Percentiles rank a stretch among this genome's conserved stretches.
These are phyloP conservation scores for Motacilla alba DNA, from an alignment of 2,113 vertebrate species.

Conservation along the genomic window DNA sequence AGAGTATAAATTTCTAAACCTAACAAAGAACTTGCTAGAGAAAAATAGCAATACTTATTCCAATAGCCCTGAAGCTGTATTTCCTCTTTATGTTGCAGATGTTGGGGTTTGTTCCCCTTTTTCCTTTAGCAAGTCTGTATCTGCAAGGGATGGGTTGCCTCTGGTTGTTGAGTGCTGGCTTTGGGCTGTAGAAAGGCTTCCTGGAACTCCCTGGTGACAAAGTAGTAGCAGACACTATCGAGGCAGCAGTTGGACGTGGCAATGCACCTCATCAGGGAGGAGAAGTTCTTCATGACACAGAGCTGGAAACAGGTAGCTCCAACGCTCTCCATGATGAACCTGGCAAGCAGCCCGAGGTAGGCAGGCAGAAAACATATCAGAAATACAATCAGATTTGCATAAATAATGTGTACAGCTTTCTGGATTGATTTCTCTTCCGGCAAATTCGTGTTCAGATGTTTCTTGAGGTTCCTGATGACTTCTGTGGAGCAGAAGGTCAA, in stretches of 20 bases:
- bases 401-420: constrained; percentile 63
- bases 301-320: background rate
- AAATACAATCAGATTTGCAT: constrained; percentile 71
- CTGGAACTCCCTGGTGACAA: constrained; percentile 69
- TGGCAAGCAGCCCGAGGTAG: constrained; percentile 11
- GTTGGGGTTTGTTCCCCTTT: fast-evolving
- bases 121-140: background rate
- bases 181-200: background rate
- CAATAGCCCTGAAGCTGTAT: background rate
- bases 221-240: constrained; percentile 76
- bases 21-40: background rate
- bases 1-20: background rate
- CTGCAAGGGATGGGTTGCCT: background rate
- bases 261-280: background rate
- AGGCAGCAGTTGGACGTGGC: constrained; percentile 75
- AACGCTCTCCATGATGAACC: fast-evolving
- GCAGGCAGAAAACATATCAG: constrained; percentile 74
- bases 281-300: background rate
- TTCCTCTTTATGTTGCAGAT: background rate
- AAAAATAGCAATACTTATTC: background rate
- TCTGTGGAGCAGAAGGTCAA: constrained; percentile 69
- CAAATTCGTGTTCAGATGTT: background rate
- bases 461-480: constrained; percentile 58
- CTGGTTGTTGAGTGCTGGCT: background rate
- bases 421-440: background rate